These are phyloP conservation scores for Gnathonemus longibarbis DNA, from an alignment of 2,113 vertebrate genomes.

Conservation along the genomic window DNA sequence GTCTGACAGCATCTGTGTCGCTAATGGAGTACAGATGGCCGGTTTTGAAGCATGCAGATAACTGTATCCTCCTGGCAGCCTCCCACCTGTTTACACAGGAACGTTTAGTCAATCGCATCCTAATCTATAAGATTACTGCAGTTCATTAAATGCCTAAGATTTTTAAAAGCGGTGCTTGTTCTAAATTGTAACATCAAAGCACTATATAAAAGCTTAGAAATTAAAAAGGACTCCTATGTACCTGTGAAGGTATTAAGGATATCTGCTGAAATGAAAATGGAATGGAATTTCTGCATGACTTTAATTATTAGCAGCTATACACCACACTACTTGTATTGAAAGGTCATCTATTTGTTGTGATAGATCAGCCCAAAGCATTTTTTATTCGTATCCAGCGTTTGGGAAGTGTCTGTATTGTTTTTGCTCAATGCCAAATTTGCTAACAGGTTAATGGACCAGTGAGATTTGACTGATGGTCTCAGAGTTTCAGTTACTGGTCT, in stretches of 20 bases:
- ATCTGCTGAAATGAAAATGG: slow-evolving; percentile 14
- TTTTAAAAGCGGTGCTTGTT: not conserved
- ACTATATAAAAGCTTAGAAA: not conserved
- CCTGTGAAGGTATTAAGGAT: not conserved
- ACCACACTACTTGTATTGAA: slow-evolving; percentile 32
- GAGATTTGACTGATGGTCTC: slow-evolving; percentile 18
- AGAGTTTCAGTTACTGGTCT: slow-evolving; percentile 26
- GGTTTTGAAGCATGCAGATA: slow-evolving; percentile 78
- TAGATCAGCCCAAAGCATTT: slow-evolving; percentile 24
- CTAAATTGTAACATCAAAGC: not conserved
- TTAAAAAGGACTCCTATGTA: not conserved
- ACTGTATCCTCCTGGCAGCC: slow-evolving; percentile 74
- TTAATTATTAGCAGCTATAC: not conserved
- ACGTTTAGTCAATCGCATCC: not conserved
- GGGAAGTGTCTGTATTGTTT: slow-evolving; percentile 20
- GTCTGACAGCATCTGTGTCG: slow-evolving; percentile 34
- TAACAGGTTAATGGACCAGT: not conserved
- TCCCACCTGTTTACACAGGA: slow-evolving; percentile 60
- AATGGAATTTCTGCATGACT: slow-evolving; percentile 1
- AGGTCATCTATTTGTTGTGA: slow-evolving; percentile 10
- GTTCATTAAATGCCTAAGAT: not conserved
- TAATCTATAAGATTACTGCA: not conserved
- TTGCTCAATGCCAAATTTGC: slow-evolving; percentile 20
- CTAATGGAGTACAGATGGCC: slow-evolving; percentile 37
- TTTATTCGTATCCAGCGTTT: slow-evolving; percentile 24